Base-by-base conservation (phyloP, 2,888 invertebrate species). In the Pachliopta kotzebuea region DNA sequence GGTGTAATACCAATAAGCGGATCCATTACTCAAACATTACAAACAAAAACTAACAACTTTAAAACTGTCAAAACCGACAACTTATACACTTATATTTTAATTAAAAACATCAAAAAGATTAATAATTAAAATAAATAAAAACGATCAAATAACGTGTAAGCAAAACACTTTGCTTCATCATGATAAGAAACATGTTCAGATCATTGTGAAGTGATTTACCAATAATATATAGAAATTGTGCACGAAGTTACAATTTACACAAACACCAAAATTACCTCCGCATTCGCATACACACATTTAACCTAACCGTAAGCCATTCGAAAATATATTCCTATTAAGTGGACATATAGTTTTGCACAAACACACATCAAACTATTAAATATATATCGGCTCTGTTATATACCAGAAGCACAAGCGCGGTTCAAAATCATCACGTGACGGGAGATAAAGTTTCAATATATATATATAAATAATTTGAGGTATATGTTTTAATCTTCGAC, bases 291-390 rank as follows among this genome's bases (percentile, higher is more conserved):
- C 84, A 73, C 86, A 71, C 71, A 79, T 80, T 77, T 76, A 78
- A 72, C 76, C 72, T 74, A 74, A 68, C 14, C n/a, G 72, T 71
- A 71, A 59, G 61, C 69, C 73, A 73, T 71, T 76, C 75, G 88
- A 90, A 90, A 88, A 90, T 90, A 88, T 86, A 88, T 78, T 84
- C 77, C 79, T 81, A 84, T 78, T 73, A 76, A 37, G 7, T 59
- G 65, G 65, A 66, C 58, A 59, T 65, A 58, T 62, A 55, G 56
- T 59, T 66, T 62, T 56, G 52, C 62, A 62, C 58, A 62, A 57
- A 54, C 65, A 57, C 52, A 37, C 37, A 37, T 52, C 45, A 37
- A 31, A 21, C n/a, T 52, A 56, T 58, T 49, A 59, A 59, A 58
- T 57, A 17, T 52, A 55, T 59, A 62, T 29, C 55, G 58, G 54